These are phyloP conservation scores for Drepana arcuata DNA, from an alignment of 1,140 invertebrate species.

Conservation along the genomic window DNA sequence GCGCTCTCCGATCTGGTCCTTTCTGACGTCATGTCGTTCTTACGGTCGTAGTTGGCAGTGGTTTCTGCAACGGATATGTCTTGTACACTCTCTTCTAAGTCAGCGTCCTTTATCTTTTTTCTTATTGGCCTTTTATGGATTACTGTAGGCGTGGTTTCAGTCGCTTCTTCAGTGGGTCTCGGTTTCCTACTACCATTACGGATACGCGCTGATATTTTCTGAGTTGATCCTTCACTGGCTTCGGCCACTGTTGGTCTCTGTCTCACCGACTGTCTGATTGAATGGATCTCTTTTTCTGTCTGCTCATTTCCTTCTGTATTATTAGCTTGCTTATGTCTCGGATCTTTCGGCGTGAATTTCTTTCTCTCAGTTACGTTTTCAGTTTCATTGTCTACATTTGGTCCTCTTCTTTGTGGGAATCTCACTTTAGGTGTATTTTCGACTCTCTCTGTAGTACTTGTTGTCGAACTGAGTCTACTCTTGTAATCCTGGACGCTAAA, in stretches of 20 bases:
- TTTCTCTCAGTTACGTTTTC: conserved; percentile 62
- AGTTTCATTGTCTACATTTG: conserved; percentile 45
- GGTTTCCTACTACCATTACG: conserved; percentile 42
- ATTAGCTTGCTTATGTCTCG: conserved; percentile 44
- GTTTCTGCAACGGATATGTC: conserved; percentile 50
- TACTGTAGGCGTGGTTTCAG: conserved; percentile 31
- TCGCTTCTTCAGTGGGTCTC: conserved; percentile 43
- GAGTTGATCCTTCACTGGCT: conserved; percentile 30
- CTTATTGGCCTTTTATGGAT: conserved; percentile 41
- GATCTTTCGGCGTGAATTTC: conserved; percentile 66
- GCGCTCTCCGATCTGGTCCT: conserved; percentile 66
- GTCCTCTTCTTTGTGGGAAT: conserved; percentile 55
- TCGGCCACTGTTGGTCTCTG: conserved; percentile 32
- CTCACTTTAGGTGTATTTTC: conserved; percentile 52
- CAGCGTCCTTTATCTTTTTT: conserved; percentile 55
- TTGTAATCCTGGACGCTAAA: conserved; percentile 77
- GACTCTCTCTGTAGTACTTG: conserved; percentile 64
- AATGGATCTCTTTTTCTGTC: conserved; percentile 36
- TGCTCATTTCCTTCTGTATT: conserved; percentile 38
- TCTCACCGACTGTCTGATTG: conserved; percentile 24
- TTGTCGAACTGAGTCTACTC: conserved; percentile 67
- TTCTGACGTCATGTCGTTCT: conserved; percentile 58
- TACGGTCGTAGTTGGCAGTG: conserved; percentile 30
- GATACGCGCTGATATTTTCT: conserved; percentile 53
- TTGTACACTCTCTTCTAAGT: conserved; percentile 50